Evolutionary conservation across 2,113 vertebrate species (phyloP).

Genomic region (Peromyscus californicus): DNA sequence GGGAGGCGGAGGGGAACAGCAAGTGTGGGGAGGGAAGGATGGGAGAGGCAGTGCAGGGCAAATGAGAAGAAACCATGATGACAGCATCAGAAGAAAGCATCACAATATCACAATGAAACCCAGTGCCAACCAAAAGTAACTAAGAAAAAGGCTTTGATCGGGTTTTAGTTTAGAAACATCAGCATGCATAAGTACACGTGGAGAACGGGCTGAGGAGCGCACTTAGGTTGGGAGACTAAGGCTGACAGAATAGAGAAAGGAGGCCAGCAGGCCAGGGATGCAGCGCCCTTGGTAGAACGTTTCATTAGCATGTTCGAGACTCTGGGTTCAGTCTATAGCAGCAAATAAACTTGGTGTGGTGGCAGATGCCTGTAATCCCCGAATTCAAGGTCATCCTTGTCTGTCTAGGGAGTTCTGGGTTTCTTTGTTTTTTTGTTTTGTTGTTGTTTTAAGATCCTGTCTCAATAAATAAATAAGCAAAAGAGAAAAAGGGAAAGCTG

Average conservation of each 20-base stretch:
- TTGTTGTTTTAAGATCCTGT: too few species aligned
- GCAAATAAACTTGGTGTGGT: too few species aligned
- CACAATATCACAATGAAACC: not conserved
- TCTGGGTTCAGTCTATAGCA: too few species aligned
- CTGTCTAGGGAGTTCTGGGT: too few species aligned
- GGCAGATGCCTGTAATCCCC: too few species aligned
- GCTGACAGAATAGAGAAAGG: not conserved
- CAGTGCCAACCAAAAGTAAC: not conserved
- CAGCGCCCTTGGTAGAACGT: not conserved
- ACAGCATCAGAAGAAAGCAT: not conserved
- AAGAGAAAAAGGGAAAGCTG: too few species aligned
- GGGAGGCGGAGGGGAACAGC: not conserved
- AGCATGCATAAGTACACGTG: not conserved
- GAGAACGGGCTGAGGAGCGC: not conserved
- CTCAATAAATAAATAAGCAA: too few species aligned
- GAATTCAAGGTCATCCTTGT: too few species aligned
- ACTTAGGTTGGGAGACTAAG: not conserved
- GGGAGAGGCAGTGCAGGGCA: not conserved
- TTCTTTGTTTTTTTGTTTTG: too few species aligned
- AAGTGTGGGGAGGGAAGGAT: not conserved
- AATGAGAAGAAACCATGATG: not conserved
- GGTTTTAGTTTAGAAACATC: not conserved
- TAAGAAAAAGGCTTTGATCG: not conserved
- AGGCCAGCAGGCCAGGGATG: not conserved
- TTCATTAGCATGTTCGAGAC: not conserved